Conservation (phyloP, 1,140 invertebrate genomes). For the Halictus rubicundus region DNA sequence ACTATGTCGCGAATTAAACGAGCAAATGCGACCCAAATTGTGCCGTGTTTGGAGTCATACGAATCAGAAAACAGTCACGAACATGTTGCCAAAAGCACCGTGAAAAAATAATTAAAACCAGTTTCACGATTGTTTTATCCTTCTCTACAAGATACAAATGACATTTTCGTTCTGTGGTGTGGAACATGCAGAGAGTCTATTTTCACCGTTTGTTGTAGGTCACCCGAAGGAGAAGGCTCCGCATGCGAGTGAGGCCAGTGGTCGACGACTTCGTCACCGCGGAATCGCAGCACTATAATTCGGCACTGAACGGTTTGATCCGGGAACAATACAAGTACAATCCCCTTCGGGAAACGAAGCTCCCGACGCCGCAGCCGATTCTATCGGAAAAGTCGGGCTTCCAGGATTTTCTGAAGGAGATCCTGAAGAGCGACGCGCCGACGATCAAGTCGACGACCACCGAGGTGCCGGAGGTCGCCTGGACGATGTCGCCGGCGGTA, state of each 20-base stretch:
- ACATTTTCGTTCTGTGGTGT: too few relatives aligned
- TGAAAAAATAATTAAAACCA: too few relatives aligned
- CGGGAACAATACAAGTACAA: constrained; percentile 59
- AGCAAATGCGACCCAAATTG: too few relatives aligned
- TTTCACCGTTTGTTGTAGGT: constrained; percentile 30
- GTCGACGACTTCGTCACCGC: constrained; percentile 74
- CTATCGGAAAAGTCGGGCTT: constrained; percentile 46
- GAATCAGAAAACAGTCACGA: too few relatives aligned
- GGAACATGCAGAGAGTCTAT: too few relatives aligned
- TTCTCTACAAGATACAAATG: too few relatives aligned
- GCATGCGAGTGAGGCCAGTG: constrained; percentile 71
- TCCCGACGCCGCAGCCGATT: constrained; percentile 16
- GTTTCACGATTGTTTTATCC: too few relatives aligned
- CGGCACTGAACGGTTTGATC: constrained; percentile 70
- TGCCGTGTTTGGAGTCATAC: too few relatives aligned
- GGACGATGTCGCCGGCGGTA: constrained; percentile 47
- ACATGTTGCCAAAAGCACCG: too few relatives aligned
- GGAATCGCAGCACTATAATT: constrained; percentile 74
- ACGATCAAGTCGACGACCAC: constrained; percentile 37
- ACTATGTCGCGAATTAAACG: too few relatives aligned
- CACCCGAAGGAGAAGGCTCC: constrained; percentile 69
- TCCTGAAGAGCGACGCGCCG: constrained; percentile 57
- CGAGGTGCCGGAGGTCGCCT: constrained; percentile 21
- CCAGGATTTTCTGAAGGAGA: constrained; percentile 62
- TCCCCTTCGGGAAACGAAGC: constrained; percentile 26